Conservation (phyloP, 2,113 vertebrate species). For the Petromus typicus region DNA sequence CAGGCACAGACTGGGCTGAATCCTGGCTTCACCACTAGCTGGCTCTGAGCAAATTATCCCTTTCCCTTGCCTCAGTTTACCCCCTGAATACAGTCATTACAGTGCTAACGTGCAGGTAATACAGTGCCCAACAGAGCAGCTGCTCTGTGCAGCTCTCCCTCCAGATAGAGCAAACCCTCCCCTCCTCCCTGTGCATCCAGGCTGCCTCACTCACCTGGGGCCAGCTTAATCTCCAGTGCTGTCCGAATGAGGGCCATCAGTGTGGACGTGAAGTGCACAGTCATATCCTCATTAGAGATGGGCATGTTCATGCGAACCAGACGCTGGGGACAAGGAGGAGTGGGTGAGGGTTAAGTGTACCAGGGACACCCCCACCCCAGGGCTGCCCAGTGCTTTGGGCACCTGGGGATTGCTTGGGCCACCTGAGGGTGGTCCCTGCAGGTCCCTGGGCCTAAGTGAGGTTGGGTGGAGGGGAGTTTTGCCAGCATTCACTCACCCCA, state of each 20-base stretch:
- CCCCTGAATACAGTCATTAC: fast-evolving
- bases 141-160: not conserved
- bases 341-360: not conserved
- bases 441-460: not conserved
- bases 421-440: not conserved
- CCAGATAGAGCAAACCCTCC: not conserved
- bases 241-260: slow-evolving; percentile 97
- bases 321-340: slow-evolving; percentile 86
- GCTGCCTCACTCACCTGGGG: slow-evolving; percentile 89
- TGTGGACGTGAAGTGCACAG: slow-evolving; percentile 95
- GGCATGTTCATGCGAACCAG: slow-evolving; percentile 99
- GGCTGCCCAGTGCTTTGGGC: not conserved
- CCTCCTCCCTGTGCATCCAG: fast-evolving
- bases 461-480: not conserved
- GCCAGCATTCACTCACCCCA: slow-evolving; percentile 78
- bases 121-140: not conserved
- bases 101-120: fast-evolving
- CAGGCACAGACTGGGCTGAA: fast-evolving
- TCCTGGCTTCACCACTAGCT: too few relatives aligned
- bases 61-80: not conserved
- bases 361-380: fast-evolving
- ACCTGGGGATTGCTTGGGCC: not conserved
- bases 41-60: not conserved
- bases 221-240: slow-evolving; percentile 95
- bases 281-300: slow-evolving; percentile 93